Base-by-base conservation (phyloP, 2,888 invertebrate species). In the Zygaena filipendulae region DNA sequence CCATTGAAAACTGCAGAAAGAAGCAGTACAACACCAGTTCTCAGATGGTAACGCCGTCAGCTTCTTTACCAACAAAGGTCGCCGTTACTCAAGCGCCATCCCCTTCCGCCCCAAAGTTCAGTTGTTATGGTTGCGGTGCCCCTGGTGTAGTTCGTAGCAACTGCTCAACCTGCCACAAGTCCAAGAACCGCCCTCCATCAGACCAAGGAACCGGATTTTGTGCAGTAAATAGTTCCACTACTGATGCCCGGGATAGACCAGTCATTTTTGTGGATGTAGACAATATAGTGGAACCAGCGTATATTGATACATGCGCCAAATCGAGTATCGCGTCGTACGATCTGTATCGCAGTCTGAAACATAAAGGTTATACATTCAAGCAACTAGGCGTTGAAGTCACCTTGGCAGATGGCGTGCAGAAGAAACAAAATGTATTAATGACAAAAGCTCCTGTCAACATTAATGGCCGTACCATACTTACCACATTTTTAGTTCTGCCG, bases 401-500 rank as follows among this genome's bases (percentile, higher is more conserved):
- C 1, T 18, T 41, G n/a, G 37, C 39, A 1, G 36, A 41, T 23
- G 38, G 36, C 3, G 11, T 26, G 2, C 11, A 13, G 8, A 38
- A 29, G 12, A 21, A n/a, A 1, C 36, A 32, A 19, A 30, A 23
- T 4, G 29, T 36, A 1, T n/a, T 40, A 5, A 14, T 21, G 1
- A 20, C 22, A 4, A 2, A 11, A 6, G 36, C 23, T 3, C 27
- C 34, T 2, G 35, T 39, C 1, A 35, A n/a, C 2, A 3, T 38
- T 3, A n/a, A 20, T 11, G 23, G 30, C 2, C 32, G 35, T 6
- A 23, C 21, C 1, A 10, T 43, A 13, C 25, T 29, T 6, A 46
- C 47, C 1, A 38, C 33, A 1, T 43, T 52, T 11, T 20, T 43
- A 11, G 42, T 45, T 2, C 32, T 45, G 4, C 43, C 47, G 3